These are phyloP conservation scores for Trichomycterus rosablanca DNA, from an alignment of 2,113 vertebrate genomes.

Conservation along the genomic window DNA sequence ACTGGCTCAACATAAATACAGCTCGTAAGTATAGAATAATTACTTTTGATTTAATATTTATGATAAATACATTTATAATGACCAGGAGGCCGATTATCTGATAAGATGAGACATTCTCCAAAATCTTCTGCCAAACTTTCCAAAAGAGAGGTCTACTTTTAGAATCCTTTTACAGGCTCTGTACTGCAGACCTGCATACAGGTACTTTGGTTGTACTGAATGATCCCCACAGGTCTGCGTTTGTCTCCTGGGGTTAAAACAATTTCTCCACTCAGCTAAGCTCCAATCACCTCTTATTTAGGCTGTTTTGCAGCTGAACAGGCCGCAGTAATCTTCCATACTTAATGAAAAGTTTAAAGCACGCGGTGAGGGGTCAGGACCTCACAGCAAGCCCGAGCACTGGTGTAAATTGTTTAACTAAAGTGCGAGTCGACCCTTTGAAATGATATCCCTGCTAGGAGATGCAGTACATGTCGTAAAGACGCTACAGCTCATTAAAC, in stretches of 20 bases:
- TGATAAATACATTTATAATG: no score
- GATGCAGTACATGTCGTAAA: conserved; percentile 47
- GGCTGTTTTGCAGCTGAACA: conserved; percentile 42
- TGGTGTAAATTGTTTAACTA: conserved; percentile 57
- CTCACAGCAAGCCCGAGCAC: conserved; percentile 38
- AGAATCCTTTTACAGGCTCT: background rate
- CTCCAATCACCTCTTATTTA: conserved; percentile 46
- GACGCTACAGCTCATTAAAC: conserved; percentile 55
- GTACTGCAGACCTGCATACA: conserved; percentile 15
- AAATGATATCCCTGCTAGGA: conserved; percentile 47
- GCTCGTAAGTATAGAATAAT: no score
- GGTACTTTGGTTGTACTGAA: conserved; percentile 12
- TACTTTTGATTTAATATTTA: no score
- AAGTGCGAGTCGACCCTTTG: conserved; percentile 45
- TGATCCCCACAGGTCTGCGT: conserved; percentile 36
- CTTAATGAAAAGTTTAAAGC: conserved; percentile 57
- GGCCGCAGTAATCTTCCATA: conserved; percentile 46
- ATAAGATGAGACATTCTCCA: no score
- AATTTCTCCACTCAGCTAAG: conserved; percentile 36
- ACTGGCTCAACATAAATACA: no score
- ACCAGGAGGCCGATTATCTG: no score
- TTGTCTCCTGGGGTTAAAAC: conserved; percentile 43
- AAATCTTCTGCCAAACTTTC: no score
- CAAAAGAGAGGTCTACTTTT: no score
- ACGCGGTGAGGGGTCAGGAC: conserved; percentile 47